Evolutionary conservation across 2,888 invertebrate species (phyloP).

Genomic region (Crocallis elinguaria): DNA sequence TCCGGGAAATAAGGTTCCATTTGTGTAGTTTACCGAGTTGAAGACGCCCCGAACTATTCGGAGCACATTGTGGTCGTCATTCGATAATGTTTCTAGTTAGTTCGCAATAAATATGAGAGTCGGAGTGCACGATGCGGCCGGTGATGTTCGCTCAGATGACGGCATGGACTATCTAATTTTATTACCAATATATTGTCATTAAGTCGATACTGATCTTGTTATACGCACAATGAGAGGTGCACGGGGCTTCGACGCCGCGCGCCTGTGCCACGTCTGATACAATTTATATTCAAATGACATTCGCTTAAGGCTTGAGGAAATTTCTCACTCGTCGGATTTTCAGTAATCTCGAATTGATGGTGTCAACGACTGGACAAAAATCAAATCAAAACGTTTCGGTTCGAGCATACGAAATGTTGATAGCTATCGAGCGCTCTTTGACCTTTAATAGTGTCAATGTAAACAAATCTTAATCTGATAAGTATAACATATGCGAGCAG

Average conservation of each 20-base stretch:
- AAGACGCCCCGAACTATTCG: constrained; percentile 63
- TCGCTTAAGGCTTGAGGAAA: constrained; percentile 74
- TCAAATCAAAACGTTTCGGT: constrained; percentile 56
- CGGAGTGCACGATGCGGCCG: constrained; percentile 54
- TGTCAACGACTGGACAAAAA: constrained; percentile 61
- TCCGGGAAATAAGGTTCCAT: constrained; percentile 62
- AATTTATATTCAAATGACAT: constrained; percentile 84
- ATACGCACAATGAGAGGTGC: constrained; percentile 82
- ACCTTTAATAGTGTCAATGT: constrained; percentile 43
- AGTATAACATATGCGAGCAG: constrained; percentile 40
- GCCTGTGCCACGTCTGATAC: constrained; percentile 62
- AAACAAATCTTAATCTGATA: constrained; percentile 44
- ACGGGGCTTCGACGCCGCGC: constrained; percentile 57
- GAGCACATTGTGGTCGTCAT: constrained; percentile 67
- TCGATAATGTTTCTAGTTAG: constrained; percentile 82
- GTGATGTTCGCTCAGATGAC: constrained; percentile 77
- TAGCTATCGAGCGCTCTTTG: constrained; percentile 45
- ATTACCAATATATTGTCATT: constrained; percentile 85
- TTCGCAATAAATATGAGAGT: constrained; percentile 81
- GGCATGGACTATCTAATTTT: constrained; percentile 83
- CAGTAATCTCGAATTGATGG: constrained; percentile 79
- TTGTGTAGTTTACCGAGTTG: constrained; percentile 50
- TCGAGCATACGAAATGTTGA: constrained; percentile 44
- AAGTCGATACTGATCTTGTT: constrained; percentile 85
- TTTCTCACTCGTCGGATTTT: constrained; percentile 82